These are phyloP conservation scores for Sylvietta virens DNA, from an alignment of 2,113 vertebrate species.

Conservation along the genomic window DNA sequence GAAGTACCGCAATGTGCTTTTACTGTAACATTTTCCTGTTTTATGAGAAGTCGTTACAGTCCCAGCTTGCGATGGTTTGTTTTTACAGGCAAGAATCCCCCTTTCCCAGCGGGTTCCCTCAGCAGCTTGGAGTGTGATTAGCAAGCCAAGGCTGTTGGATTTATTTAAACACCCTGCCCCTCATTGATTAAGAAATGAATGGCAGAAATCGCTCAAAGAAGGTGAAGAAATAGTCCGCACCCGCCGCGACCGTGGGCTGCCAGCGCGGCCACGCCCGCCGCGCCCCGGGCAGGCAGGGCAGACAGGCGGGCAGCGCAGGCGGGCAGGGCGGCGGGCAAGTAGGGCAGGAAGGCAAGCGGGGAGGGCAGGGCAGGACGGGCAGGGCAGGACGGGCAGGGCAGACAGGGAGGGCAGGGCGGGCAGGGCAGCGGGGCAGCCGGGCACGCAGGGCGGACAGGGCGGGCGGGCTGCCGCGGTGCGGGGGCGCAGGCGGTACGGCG, in stretches of 20 bases:
- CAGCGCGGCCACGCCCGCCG: conserved; percentile 7
- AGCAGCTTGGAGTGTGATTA: conserved; percentile 50
- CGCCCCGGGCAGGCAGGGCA: background rate
- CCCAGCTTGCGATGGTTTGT: conserved; percentile 56
- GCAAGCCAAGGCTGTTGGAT: conserved; percentile 43
- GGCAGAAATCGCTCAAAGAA: conserved; percentile 41
- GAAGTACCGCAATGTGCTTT: conserved; percentile 59
- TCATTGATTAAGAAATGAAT: conserved; percentile 65
- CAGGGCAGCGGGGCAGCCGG: background rate
- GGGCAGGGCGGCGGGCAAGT: background rate
- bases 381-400: background rate
- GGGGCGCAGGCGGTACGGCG: background rate
- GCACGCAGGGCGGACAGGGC: background rate
- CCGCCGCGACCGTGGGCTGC: conserved; percentile 3
- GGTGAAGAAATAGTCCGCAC: conserved; percentile 80
- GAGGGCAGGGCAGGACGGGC: background rate
- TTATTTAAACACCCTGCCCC: conserved; percentile 62
- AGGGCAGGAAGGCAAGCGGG: background rate
- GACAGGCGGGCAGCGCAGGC: background rate
- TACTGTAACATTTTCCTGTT: conserved; percentile 60
- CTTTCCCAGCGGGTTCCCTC: conserved; percentile 53
- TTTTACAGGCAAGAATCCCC: conserved; percentile 59
- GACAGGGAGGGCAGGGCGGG: background rate
- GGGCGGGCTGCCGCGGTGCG: background rate
- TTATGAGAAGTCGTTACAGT: conserved; percentile 63